Evolutionary conservation across 2,113 vertebrate genomes (phyloP).

Genomic region (Colossoma macropomum): DNA sequence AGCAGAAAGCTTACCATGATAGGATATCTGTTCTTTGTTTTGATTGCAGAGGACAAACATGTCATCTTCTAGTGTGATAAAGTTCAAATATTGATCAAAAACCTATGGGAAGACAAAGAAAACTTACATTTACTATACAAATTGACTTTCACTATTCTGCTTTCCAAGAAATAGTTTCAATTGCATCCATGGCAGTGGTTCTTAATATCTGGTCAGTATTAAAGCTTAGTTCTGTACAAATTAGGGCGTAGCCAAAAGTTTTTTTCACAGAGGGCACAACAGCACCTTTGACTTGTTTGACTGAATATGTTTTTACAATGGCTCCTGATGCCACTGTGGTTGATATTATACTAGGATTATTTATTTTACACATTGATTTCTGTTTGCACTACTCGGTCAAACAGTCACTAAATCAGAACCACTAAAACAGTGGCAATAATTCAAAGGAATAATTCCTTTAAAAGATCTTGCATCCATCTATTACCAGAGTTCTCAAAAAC

Average conservation of each 20-base stretch:
- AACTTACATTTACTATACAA: background rate
- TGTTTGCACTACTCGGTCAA: background rate
- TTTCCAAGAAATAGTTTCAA: background rate
- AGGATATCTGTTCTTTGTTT: conserved; percentile 95
- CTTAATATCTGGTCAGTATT: background rate
- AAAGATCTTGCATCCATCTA: too few species aligned
- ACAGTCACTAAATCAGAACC: background rate
- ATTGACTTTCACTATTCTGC: too few species aligned
- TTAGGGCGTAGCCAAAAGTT: too few species aligned
- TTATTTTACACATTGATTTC: too few species aligned
- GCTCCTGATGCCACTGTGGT: background rate
- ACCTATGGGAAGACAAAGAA: conserved; percentile 79
- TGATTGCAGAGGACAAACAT: conserved; percentile 98
- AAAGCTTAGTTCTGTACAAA: background rate
- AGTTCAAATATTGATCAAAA: conserved; percentile 98
- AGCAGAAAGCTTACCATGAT: conserved; percentile 84
- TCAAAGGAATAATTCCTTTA: too few species aligned
- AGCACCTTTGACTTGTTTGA: background rate
- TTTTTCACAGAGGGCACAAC: too few species aligned
- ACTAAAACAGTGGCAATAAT: background rate
- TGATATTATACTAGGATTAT: background rate
- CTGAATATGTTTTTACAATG: background rate
- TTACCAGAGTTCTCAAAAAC: too few species aligned
- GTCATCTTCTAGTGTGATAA: conserved; percentile 98
- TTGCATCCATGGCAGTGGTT: background rate